Evolutionary conservation across 2,113 vertebrate genomes (phyloP).

Genomic region (Typhlomys cinereus): DNA sequence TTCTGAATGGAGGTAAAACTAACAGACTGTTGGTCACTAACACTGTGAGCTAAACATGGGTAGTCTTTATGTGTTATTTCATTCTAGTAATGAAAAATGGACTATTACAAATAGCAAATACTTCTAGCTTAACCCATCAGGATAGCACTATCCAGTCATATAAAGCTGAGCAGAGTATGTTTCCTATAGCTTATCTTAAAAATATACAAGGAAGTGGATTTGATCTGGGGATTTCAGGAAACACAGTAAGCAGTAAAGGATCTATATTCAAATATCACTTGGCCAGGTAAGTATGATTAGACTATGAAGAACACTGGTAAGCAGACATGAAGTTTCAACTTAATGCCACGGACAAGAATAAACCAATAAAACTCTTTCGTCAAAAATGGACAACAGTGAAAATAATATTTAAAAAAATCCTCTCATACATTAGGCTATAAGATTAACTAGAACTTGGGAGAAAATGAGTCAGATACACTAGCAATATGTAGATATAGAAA

Average conservation of each 20-base stretch:
- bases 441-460: neutral
- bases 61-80: no score
- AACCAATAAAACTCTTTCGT: conserved; percentile 9
- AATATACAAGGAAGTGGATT: neutral
- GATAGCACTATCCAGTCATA: neutral
- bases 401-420: neutral
- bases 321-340: neutral
- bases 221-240: neutral
- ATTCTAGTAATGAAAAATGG: neutral
- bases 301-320: neutral
- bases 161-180: neutral
- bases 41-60: neutral
- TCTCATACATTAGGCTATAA: neutral
- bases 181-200: neutral
- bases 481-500: neutral
- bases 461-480: neutral
- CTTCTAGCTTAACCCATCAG: neutral
- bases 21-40: neutral
- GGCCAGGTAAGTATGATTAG: neutral
- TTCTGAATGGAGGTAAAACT: neutral
- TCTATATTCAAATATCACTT: neutral
- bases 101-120: neutral
- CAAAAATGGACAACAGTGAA: neutral
- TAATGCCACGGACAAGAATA: neutral
- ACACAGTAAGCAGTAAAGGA: neutral